Base-by-base conservation (phyloP, 2,888 invertebrate species). In the Oscheius sp. region DNA sequence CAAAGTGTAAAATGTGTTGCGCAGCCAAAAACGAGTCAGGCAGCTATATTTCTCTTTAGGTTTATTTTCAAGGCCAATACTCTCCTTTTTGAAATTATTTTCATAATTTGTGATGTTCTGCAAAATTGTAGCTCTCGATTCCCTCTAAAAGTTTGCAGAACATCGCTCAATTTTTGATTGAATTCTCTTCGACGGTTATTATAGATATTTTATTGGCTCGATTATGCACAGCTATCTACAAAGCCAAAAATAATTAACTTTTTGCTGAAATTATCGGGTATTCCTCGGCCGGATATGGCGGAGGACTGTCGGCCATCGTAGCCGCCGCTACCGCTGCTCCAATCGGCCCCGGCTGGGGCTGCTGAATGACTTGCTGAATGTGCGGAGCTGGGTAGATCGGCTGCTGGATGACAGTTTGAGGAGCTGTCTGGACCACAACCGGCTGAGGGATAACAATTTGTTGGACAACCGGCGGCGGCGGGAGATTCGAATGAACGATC, bases 201-300 rank as follows among this genome's bases (percentile, higher is more conserved):
- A n/a, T n/a, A n/a, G n/a, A n/a, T n/a, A n/a, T n/a, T n/a, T n/a
- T n/a, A 29, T 12, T 25, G 27, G 12, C n/a, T 52, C 29, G 29
- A 52, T 52, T 52, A 52, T 52, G 52, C 52, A 27, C 52, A 52
- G 34, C 20, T 34, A n/a, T n/a, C n/a, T n/a, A n/a, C n/a, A n/a
- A n/a, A n/a, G 17, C 20, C 10, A 20, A 55, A n/a, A 55, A 15
- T 33, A 52, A 29, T 34, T 55, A 55, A 6, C 33, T 33, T 17
- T 55, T 55, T n/a, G 20, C 1, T n/a, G 55, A 10, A 20, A 55
- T 33, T 34, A 34, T 1, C 6, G 55, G 55, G 34, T 55, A 55
- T 34, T 55, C 34, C 6, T 34, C 20, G 12, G 34, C 34, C 27
- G 53, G 20, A 25, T 55, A 55, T 2, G 55, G 34, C 2, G 55